A percentile compares a stretch with the other conserved stretches of the same genome.
phyloP scores from a whole-genome alignment of 2,113 vertebrate species.

The Gadus chalcogrammus region DNA sequence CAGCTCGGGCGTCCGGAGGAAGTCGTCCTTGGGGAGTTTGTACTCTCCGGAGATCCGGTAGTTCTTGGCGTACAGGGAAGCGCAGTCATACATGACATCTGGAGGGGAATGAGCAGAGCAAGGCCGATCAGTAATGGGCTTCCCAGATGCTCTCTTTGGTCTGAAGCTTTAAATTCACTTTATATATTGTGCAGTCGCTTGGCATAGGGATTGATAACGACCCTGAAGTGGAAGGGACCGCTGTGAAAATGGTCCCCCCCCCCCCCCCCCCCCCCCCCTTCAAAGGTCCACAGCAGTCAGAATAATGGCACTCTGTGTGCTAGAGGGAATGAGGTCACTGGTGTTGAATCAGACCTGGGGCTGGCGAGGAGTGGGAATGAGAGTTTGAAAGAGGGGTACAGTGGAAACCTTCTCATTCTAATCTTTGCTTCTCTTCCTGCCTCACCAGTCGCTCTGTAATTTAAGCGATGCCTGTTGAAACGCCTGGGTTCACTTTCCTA shows the following conservation, averaged over 20 bases:
- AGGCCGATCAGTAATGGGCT: slow-evolving; percentile 19
- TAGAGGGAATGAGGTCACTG: slow-evolving; percentile 31
- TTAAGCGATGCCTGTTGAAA: slow-evolving; percentile 42
- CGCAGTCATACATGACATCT: slow-evolving; percentile 96
- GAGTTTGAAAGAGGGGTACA: slow-evolving; percentile 1
- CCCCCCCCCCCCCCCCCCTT: slow-evolving; percentile 3
- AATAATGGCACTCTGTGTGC: slow-evolving; percentile 1
- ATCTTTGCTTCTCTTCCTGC: slow-evolving; percentile 54
- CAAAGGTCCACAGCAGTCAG: slow-evolving; percentile 5
- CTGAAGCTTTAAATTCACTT: neutral
- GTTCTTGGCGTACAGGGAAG: slow-evolving; percentile 88
- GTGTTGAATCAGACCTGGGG: slow-evolving; percentile 5
- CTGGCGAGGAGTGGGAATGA: neutral
- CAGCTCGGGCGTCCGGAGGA: slow-evolving; percentile 87
- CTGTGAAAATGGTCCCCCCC: slow-evolving; percentile 14
- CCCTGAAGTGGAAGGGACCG: slow-evolving; percentile 27
- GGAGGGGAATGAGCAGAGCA: slow-evolving; percentile 12
- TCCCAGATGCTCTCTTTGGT: slow-evolving; percentile 32
- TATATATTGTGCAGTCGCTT: neutral
- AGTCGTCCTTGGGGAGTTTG: slow-evolving; percentile 90
- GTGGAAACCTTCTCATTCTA: slow-evolving; percentile 37
- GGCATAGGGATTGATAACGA: slow-evolving; percentile 16
- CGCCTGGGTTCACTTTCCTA: slow-evolving; percentile 49
- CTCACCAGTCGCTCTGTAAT: slow-evolving; percentile 34
- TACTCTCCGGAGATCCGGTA: slow-evolving; percentile 94